These are phyloP conservation scores for Myocastor coypus DNA, from an alignment of 2,113 vertebrate genomes.

Conservation along the genomic window DNA sequence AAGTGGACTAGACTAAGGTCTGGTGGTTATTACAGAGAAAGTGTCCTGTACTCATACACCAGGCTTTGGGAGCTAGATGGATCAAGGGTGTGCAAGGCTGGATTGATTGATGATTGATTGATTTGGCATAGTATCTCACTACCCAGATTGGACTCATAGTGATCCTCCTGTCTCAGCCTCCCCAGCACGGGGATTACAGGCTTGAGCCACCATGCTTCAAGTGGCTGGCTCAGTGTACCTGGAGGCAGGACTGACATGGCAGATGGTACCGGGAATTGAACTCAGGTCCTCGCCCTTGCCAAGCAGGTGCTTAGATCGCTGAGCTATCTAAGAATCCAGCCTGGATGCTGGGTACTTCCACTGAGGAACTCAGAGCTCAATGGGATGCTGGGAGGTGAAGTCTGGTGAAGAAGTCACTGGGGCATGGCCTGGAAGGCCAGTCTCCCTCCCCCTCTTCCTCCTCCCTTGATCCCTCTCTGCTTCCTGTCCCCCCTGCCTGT, in stretches of 20 bases:
- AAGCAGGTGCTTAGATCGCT: no score
- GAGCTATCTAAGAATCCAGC: no score
- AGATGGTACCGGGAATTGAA: no score
- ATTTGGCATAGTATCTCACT: no score
- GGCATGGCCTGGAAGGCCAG: not conserved
- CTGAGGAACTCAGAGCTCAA: not conserved
- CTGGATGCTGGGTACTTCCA: not conserved
- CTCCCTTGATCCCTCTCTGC: not conserved
- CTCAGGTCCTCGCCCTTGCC: no score
- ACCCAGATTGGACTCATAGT: no score
- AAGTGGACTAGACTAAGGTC: not conserved
- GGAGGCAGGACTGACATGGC: no score
- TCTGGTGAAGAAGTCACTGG: not conserved
- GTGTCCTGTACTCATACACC: rapidly evolving
- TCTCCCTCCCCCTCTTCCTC: not conserved
- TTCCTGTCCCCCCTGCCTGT: not conserved
- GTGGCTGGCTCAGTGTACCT: no score
- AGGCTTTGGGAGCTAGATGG: not conserved
- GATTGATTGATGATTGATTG: no score
- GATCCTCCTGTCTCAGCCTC: no score
- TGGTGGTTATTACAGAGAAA: not conserved
- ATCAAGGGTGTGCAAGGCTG: not conserved
- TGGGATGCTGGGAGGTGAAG: not conserved
- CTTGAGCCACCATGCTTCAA: no score
- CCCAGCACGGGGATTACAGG: no score